phyloP scores from a whole-genome alignment of 2,797 vertebrate species.

The Eupleurogrammus muticus region DNA sequence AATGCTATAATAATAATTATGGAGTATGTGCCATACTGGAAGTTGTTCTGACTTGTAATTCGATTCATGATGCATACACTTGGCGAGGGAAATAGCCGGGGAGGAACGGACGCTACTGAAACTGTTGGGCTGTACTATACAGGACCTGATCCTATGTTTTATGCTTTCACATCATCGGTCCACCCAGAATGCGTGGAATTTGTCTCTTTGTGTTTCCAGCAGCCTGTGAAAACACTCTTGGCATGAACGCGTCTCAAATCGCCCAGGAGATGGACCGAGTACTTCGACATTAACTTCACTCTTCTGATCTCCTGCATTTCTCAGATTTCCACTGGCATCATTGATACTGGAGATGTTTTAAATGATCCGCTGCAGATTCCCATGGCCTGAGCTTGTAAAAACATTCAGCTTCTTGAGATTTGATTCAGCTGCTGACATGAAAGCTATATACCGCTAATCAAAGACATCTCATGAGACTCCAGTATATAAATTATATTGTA shows the following conservation, averaged over 20 bases:
- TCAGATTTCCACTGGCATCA: slow-evolving; percentile 19
- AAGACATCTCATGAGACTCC: slow-evolving; percentile 20
- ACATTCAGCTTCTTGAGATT: neutral
- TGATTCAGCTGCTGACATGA: slow-evolving; percentile 7
- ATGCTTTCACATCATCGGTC: too few relatives aligned
- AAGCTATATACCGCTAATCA: slow-evolving; percentile 9
- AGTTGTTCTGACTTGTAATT: too few relatives aligned
- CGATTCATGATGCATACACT: too few relatives aligned
- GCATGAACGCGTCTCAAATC: neutral
- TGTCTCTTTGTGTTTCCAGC: too few relatives aligned
- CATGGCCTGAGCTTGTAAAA: neutral
- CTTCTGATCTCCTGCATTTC: slow-evolving; percentile 9
- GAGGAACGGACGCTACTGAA: too few relatives aligned
- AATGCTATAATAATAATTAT: too few relatives aligned
- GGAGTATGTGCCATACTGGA: too few relatives aligned
- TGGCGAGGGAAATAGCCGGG: too few relatives aligned
- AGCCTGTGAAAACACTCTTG: neutral
- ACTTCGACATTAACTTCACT: slow-evolving; percentile 11
- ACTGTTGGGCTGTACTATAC: too few relatives aligned
- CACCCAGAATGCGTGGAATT: too few relatives aligned
- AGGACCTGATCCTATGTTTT: too few relatives aligned
- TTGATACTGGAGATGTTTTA: slow-evolving; percentile 5
- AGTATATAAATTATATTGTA: slow-evolving; percentile 15
- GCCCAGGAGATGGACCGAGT: neutral
- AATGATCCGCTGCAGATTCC: neutral